Conservation (phyloP, 2,113 vertebrate genomes). For the Mixornis gularis region DNA sequence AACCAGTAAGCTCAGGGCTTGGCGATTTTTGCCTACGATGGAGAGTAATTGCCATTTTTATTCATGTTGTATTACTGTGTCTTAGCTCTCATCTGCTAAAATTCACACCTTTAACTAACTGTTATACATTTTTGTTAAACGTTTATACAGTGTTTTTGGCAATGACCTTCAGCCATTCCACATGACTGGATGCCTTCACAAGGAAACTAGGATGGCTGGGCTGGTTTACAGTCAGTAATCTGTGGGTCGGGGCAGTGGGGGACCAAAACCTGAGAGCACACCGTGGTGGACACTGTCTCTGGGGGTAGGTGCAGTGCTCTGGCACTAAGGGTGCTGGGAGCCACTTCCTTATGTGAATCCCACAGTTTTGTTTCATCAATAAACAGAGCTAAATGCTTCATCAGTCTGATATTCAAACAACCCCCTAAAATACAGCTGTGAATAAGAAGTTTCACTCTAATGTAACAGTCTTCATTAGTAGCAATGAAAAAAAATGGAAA, state of each 20-base stretch:
- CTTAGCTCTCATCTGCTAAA: neutral
- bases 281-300: fast-evolving
- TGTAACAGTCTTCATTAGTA: neutral
- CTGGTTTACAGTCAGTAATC: neutral
- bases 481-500: neutral
- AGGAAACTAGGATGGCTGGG: neutral
- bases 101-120: neutral
- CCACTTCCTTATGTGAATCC: neutral
- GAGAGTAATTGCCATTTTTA: neutral
- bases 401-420: neutral
- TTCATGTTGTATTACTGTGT: neutral
- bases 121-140: neutral
- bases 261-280: neutral
- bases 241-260: neutral
- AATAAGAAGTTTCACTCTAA: neutral
- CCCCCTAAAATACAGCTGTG: neutral
- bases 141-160: neutral
- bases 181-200: neutral
- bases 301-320: neutral
- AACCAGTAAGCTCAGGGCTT: neutral
- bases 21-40: neutral
- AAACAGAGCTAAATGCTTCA: neutral
- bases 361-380: neutral
- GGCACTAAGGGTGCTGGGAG: neutral
- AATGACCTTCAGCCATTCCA: neutral